A percentile compares a stretch with the other conserved stretches of the same genome.
Evolutionary conservation across 1,140 invertebrate genomes (phyloP).

Genomic region (Branchinecta lynchi): DNA sequence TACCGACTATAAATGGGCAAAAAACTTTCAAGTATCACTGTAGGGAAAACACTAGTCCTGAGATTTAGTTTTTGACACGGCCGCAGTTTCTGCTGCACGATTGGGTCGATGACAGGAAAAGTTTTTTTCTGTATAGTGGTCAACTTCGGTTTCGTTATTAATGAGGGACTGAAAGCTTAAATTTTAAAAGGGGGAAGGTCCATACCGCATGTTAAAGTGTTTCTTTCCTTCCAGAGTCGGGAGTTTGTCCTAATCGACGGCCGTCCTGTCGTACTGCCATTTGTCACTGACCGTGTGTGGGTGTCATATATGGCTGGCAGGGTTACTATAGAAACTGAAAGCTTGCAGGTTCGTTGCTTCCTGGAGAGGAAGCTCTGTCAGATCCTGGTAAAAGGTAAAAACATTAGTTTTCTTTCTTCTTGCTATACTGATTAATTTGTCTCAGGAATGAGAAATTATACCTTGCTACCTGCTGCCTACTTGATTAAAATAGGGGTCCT

Average conservation of each 20-base stretch:
- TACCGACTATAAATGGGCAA: too few relatives aligned
- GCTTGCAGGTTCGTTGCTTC: neutral
- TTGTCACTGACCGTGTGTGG: neutral
- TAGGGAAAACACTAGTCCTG: too few relatives aligned
- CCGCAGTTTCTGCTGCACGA: too few relatives aligned
- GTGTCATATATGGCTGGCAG: neutral
- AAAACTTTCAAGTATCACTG: too few relatives aligned
- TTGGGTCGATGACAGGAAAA: neutral
- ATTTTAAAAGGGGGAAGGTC: neutral
- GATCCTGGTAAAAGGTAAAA: neutral
- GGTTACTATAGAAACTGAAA: neutral
- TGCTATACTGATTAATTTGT: too few relatives aligned
- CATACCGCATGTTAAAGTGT: neutral
- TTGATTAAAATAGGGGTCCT: too few relatives aligned
- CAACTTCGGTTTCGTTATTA: constrained; percentile 6
- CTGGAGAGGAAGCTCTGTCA: neutral
- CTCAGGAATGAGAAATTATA: too few relatives aligned
- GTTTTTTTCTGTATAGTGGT: neutral
- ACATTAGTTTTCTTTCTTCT: too few relatives aligned
- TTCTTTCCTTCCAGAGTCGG: neutral
- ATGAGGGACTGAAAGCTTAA: neutral
- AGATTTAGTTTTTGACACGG: too few relatives aligned
- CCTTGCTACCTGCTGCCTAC: too few relatives aligned
- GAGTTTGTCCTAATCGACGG: neutral
- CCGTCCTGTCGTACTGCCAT: neutral